Percentiles rank a stretch among this genome's conserved stretches.
phyloP scores from a whole-genome alignment of 2,113 vertebrate species.

The Pachyramphus minor region DNA sequence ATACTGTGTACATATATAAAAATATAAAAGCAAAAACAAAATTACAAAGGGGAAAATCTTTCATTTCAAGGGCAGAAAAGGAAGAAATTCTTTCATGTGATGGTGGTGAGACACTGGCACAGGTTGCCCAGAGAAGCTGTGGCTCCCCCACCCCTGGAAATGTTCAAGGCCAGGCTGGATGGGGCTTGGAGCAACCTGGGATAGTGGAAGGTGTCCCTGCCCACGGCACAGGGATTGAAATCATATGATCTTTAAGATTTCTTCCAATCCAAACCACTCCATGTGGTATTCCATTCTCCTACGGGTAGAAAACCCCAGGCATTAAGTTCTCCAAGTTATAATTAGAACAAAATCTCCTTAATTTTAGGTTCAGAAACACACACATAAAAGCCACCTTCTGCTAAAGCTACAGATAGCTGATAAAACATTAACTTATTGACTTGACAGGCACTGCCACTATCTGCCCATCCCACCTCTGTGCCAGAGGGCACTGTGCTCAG shows the following conservation, averaged over 20 bases:
- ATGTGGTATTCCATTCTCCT: neutral
- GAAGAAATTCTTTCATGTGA: neutral
- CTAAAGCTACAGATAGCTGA: neutral
- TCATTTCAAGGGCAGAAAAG: neutral
- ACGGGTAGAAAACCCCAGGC: neutral
- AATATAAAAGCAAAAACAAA: neutral
- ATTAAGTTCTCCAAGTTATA: neutral
- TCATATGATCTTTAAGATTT: neutral
- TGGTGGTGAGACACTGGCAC: neutral
- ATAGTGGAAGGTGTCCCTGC: neutral
- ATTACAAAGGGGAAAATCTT: fast-evolving
- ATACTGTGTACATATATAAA: neutral
- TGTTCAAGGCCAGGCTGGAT: fast-evolving
- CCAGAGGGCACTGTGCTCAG: neutral
- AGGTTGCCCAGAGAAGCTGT: neutral
- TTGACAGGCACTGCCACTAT: neutral
- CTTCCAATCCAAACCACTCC: neutral
- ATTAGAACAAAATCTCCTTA: neutral
- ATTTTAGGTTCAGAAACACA: neutral
- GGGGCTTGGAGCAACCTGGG: neutral
- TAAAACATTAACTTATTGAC: neutral
- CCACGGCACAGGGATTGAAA: neutral
- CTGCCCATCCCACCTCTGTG: neutral
- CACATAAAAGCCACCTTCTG: neutral
- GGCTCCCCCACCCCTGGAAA: neutral